phyloP scores from a whole-genome alignment of 2,888 invertebrate species.

The Apeira syringaria region DNA sequence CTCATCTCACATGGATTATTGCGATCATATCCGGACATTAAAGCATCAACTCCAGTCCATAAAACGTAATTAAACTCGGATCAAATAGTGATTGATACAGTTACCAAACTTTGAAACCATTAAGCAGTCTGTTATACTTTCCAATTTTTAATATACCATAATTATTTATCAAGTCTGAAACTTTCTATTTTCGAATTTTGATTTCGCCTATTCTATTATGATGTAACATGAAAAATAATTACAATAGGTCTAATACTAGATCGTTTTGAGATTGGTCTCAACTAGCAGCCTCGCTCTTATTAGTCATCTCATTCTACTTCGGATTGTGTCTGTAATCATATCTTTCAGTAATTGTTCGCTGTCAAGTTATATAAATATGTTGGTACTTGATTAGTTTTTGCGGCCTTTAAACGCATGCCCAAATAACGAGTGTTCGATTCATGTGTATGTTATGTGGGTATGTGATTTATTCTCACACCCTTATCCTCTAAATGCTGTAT shows the following conservation, averaged over 20 bases:
- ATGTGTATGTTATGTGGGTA: too few species aligned
- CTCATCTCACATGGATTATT: not conserved
- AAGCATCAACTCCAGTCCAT: not conserved
- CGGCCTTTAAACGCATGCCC: too few species aligned
- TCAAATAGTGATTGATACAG: constrained; percentile 52
- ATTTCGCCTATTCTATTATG: constrained; percentile 37
- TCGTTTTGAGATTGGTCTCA: constrained; percentile 30
- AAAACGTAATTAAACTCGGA: not conserved
- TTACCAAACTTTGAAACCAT: constrained; percentile 46
- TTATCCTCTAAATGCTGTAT: too few species aligned
- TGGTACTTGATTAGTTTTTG: too few species aligned
- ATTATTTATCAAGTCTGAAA: constrained; percentile 54
- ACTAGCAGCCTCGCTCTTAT: constrained; percentile 22
- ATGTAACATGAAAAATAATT: constrained; percentile 40
- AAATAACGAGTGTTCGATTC: too few species aligned
- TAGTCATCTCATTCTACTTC: too few species aligned
- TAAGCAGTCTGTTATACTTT: constrained; percentile 65
- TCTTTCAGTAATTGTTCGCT: too few species aligned
- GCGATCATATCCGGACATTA: too few species aligned
- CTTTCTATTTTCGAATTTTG: constrained; percentile 64
- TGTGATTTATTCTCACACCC: too few species aligned
- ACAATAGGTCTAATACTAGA: constrained; percentile 35
- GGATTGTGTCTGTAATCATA: too few species aligned
- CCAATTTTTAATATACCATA: constrained; percentile 57
- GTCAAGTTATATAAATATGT: too few species aligned